Conservation (phyloP, 2,888 invertebrate genomes). For the Phasia obesa region DNA sequence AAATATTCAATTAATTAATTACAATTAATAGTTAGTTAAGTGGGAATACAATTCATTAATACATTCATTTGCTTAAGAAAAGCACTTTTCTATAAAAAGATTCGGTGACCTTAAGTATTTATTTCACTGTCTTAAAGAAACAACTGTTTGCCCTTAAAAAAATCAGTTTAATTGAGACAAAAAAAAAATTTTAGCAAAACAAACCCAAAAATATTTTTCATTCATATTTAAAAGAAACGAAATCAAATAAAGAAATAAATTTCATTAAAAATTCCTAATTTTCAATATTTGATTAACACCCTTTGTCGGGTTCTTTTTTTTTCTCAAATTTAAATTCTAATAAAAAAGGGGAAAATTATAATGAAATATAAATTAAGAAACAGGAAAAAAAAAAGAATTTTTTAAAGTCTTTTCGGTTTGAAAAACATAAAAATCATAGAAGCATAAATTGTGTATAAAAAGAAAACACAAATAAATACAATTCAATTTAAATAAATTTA, state of each 20-base stretch:
- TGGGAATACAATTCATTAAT: too few relatives aligned
- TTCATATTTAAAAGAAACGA: constrained; percentile 17
- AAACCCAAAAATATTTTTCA: constrained; percentile 27
- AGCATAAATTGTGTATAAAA: constrained; percentile 53
- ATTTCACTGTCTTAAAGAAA: neutral
- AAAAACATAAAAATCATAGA: constrained; percentile 58
- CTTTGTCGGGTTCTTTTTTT: neutral
- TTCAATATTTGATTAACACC: constrained; percentile 62
- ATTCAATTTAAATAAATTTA: constrained; percentile 40
- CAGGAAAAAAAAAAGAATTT: constrained; percentile 12
- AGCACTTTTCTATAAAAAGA: too few relatives aligned
- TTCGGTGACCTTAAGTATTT: too few relatives aligned
- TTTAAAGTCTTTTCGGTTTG: neutral
- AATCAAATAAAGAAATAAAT: constrained; percentile 31
- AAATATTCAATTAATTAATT: too few relatives aligned
- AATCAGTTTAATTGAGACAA: neutral
- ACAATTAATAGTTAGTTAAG: too few relatives aligned
- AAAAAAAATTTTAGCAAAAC: neutral
- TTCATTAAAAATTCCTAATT: constrained; percentile 39
- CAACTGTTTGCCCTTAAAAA: neutral
- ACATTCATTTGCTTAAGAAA: too few relatives aligned
- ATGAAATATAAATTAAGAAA: constrained; percentile 9
- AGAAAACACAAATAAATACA: constrained; percentile 11
- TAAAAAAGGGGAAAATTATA: neutral
- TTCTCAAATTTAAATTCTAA: neutral